These are phyloP conservation scores for Chondrosia reniformis DNA, from an alignment of 37 sponge, comb jelly and placozoan species.

Conservation along the genomic window DNA sequence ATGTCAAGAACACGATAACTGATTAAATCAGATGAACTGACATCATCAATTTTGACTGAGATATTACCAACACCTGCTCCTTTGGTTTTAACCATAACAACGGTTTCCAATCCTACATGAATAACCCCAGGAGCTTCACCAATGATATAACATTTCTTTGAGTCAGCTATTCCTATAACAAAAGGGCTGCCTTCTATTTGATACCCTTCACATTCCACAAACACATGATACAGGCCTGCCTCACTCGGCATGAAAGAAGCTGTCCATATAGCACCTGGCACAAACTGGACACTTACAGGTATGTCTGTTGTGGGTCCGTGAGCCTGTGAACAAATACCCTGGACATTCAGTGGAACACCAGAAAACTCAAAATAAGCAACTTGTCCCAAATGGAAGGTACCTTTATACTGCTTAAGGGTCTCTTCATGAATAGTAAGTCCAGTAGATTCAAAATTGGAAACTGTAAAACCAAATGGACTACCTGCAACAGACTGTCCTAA, in stretches of 20 bases:
- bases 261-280: conserved; percentile 8
- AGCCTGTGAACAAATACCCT: conserved; percentile 35
- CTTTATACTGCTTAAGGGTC: conserved; percentile 11
- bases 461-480: conserved; percentile 49
- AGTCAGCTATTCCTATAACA: conserved; percentile 34
- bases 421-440: conserved; percentile 22
- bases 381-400: conserved; percentile 54
- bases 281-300: conserved; percentile 33
- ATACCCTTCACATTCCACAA: conserved; percentile 66
- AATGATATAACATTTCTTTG: conserved; percentile 29
- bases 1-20: conserved; percentile 16
- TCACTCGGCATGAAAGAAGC: conserved; percentile 67
- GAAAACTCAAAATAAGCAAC: conserved; percentile 43
- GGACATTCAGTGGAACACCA: conserved; percentile 33
- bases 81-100: conserved; percentile 53
- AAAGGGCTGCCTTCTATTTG: conserved; percentile 62
- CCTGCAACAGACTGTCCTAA: conserved; percentile 28
- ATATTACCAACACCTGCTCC: conserved; percentile 69
- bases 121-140: conserved; percentile 23
- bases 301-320: conserved; percentile 72
- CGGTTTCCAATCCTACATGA: conserved; percentile 22
- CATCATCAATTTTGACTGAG: conserved; percentile 23
- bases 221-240: conserved; percentile 68
- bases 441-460: conserved; percentile 31
- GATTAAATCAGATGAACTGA: conserved; percentile 15